These are phyloP conservation scores for Myotis davidii DNA, from an alignment of 2,113 vertebrate species.

Conservation along the genomic window DNA sequence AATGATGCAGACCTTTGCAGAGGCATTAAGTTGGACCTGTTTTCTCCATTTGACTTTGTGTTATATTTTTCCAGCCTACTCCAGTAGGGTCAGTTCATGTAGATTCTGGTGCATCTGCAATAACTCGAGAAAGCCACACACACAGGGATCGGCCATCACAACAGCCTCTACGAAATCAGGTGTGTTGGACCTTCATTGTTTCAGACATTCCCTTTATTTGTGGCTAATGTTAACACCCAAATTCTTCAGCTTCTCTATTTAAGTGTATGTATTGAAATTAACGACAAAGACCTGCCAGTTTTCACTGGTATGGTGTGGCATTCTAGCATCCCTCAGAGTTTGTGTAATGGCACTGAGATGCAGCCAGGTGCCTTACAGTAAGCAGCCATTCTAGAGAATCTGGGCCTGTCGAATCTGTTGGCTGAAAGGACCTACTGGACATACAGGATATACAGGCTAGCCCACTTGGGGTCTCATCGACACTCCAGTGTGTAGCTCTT, in stretches of 20 bases:
- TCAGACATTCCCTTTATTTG: not conserved
- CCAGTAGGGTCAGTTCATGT: conserved; percentile 96
- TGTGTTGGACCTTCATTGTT: conserved; percentile 71
- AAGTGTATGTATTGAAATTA: not conserved
- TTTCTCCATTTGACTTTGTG: conserved; percentile 11
- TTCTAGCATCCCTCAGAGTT: not conserved
- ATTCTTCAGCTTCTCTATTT: not conserved
- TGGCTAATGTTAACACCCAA: conserved; percentile 18
- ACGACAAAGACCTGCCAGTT: not conserved
- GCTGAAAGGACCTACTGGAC: not conserved
- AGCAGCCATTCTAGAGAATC: not conserved
- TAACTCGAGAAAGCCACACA: conserved; percentile 94
- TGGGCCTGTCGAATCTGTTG: not conserved
- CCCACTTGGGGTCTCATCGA: not conserved
- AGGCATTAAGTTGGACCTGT: not conserved
- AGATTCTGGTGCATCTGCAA: conserved; percentile 94
- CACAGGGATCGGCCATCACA: conserved; percentile 95
- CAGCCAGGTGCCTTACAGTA: not conserved
- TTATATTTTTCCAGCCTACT: conserved; percentile 90
- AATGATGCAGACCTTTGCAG: not conserved
- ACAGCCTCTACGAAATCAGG: conserved; percentile 96
- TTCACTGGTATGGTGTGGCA: not conserved
- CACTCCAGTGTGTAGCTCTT: not conserved
- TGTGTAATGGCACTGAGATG: not conserved
- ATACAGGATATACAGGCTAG: not conserved